Percentiles rank a stretch among this genome's conserved stretches.
These are phyloP conservation scores for Callocephalon fimbriatum DNA, from an alignment of 2,113 vertebrate species.

Conservation along the genomic window DNA sequence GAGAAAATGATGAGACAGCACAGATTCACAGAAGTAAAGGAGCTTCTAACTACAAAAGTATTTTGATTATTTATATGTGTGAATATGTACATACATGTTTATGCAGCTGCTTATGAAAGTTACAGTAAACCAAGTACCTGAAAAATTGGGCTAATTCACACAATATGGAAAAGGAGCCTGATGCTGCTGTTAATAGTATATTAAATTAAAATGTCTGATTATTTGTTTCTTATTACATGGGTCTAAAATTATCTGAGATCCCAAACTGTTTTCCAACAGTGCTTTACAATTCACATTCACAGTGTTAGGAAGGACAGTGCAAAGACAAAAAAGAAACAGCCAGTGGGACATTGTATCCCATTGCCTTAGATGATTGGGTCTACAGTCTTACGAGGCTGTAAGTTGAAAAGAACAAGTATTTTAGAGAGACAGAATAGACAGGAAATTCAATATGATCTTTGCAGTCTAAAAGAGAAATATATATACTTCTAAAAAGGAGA, in stretches of 20 bases:
- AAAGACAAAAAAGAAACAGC: not conserved
- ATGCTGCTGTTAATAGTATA: not conserved
- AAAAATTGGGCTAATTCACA: not conserved
- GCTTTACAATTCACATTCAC: not conserved
- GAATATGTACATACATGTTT: not conserved
- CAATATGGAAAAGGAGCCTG: not conserved
- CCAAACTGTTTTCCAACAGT: not conserved
- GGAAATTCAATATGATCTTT: not conserved
- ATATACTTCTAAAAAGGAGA: not conserved
- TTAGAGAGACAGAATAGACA: not conserved
- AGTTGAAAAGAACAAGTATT: not conserved
- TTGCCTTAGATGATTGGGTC: not conserved
- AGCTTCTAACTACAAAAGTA: not conserved
- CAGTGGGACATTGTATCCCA: not conserved
- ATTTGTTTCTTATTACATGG: not conserved
- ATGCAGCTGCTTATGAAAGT: not conserved
- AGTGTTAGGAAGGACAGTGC: not conserved
- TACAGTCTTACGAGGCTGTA: not conserved
- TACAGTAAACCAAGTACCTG: not conserved
- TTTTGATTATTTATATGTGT: not conserved
- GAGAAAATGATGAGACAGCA: not conserved
- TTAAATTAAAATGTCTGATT: not conserved
- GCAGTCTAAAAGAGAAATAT: not conserved
- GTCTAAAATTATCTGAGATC: not conserved
- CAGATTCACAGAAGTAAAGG: not conserved